Evolutionary conservation across 2,888 invertebrate species (phyloP).

Genomic region (Oasisia sp.): DNA sequence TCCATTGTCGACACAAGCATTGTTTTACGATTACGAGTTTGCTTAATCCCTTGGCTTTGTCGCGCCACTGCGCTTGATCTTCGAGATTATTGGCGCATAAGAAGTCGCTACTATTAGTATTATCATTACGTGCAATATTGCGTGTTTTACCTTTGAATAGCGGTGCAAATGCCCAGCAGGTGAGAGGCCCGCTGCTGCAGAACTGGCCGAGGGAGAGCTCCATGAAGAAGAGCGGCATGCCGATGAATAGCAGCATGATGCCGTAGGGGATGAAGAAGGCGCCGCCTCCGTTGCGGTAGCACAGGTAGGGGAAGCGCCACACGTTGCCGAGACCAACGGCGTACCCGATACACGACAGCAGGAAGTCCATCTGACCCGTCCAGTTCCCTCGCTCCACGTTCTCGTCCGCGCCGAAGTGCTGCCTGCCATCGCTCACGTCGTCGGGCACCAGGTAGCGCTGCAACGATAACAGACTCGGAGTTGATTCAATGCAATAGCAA

Average conservation of each 20-base stretch:
- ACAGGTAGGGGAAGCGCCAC: constrained; percentile 74
- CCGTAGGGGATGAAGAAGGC: constrained; percentile 64
- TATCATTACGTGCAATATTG: neutral
- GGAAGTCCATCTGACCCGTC: constrained; percentile 70
- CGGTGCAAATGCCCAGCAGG: constrained; percentile 35
- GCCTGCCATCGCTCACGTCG: constrained; percentile 20
- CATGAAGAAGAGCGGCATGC: constrained; percentile 63
- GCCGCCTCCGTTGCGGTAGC: constrained; percentile 61
- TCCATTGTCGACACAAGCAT: neutral
- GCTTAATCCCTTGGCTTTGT: no score
- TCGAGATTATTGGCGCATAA: no score
- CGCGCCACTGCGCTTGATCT: no score
- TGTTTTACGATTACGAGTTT: no score
- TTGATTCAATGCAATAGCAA: neutral
- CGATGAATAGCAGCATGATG: constrained; percentile 60
- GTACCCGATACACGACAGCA: constrained; percentile 57
- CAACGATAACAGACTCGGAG: neutral
- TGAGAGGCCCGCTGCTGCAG: constrained; percentile 59
- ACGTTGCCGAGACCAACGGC: constrained; percentile 65
- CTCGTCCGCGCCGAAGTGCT: constrained; percentile 61
- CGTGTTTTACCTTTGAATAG: constrained; percentile 33
- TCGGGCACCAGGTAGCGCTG: neutral
- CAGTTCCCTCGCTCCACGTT: constrained; percentile 68
- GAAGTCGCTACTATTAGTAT: neutral
- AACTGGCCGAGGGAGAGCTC: constrained; percentile 63